Evolutionary conservation across 2,888 invertebrate genomes (phyloP).

Genomic region (Coleophora deauratella): DNA sequence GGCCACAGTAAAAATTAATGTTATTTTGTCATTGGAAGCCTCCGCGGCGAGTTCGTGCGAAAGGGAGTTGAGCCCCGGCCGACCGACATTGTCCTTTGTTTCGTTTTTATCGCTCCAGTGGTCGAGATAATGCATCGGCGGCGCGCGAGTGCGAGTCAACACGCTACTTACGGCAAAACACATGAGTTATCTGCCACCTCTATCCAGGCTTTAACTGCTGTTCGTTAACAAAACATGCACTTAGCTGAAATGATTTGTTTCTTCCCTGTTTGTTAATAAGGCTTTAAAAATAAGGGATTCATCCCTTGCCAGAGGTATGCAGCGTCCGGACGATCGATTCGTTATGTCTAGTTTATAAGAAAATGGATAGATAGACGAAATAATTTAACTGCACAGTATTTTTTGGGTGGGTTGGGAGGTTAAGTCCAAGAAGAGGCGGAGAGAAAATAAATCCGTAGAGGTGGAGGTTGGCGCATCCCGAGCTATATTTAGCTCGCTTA

Average conservation of each 20-base stretch:
- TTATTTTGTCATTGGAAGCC: constrained; percentile 60
- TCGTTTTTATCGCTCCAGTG: constrained; percentile 68
- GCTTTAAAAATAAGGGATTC: too few relatives aligned
- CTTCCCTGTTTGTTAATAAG: constrained; percentile 20
- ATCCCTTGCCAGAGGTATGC: too few relatives aligned
- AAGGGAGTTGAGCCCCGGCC: constrained; percentile 60
- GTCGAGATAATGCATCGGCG: constrained; percentile 53
- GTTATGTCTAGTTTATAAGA: constrained; percentile 3
- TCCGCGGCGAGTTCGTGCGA: constrained; percentile 53
- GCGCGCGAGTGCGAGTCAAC: constrained; percentile 23
- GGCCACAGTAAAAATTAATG: constrained; percentile 45
- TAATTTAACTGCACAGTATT: not conserved
- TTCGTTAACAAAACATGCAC: constrained; percentile 44
- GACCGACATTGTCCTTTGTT: constrained; percentile 69
- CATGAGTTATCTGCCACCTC: constrained; percentile 64
- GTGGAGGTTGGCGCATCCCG: constrained; percentile 43
- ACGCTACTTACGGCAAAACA: constrained; percentile 33
- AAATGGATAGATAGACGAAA: not conserved
- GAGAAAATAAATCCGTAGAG: constrained; percentile 5
- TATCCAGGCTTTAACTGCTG: constrained; percentile 55
- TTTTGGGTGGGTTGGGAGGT: too few relatives aligned
- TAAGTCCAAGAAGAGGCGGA: too few relatives aligned
- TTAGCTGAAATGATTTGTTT: constrained; percentile 44
- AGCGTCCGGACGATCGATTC: not conserved
- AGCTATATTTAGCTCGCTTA: constrained; percentile 70